Base-by-base conservation (phyloP, 2,888 invertebrate species). In the Neoscelio sp. region DNA sequence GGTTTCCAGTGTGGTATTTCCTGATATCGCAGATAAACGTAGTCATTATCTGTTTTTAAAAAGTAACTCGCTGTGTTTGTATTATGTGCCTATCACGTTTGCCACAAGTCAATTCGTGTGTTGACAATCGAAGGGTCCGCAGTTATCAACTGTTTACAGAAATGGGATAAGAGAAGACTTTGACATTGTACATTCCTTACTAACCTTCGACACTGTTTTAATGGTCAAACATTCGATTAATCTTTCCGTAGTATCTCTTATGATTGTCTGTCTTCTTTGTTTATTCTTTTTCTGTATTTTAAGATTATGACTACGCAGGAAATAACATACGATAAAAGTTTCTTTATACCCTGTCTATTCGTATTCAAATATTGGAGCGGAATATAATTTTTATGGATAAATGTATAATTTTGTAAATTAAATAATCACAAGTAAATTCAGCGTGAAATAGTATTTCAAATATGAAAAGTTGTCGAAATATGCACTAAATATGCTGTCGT, bases 81-180 rank as follows among this genome's bases (percentile, higher is more conserved):
- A 13, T 33, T 42, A 50, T 28, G 65, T 44, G 54, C 67, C 52
- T 62, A 65, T 67, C 52, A 28, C 40, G 12, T 65, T 42, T 42
- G 65, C 60, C 38, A 13, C 52, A 68, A 68, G 42, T 62, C 54
- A 30, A 54, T 68, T 76, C 40, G 15, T 67, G 23, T 52, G 67
- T 62, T 54, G 18, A 62, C 68, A 48, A 67, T 60, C 38, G 35
- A n/a, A 54, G 12, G 48, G 40, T 23, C 44, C 23, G n/a, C 4
- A 6, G 1, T 67, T 75, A 75, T 65, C 74, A 12, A 15, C 50
- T 67, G 28, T 74, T 74, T 23, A 58, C 50, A 35, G 38, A 56
- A 74, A 58, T 65, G 30, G 26, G 67, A 33, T 30, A 67, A 50
- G 20, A 6, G 18, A 7, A 42, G 40, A 15, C 15, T 17, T 17